These are phyloP conservation scores for Hipparchia semele DNA, from an alignment of 2,888 invertebrate species.

Conservation along the genomic window DNA sequence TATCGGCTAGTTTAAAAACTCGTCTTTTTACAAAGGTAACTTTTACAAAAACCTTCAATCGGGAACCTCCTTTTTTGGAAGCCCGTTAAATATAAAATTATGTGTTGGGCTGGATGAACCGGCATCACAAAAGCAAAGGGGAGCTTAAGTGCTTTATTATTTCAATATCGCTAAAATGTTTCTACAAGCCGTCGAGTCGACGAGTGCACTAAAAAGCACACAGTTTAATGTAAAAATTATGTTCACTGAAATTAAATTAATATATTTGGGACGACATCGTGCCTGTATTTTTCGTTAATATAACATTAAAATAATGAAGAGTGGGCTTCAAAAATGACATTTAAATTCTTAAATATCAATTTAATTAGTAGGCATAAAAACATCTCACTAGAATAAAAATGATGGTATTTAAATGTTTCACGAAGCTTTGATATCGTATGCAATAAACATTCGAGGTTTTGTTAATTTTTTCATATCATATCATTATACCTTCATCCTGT, in stretches of 20 bases:
- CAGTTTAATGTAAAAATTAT: conserved; percentile 9
- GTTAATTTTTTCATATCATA: too few relatives aligned
- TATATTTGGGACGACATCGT: not conserved
- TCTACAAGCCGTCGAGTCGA: not conserved
- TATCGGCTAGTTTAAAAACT: too few relatives aligned
- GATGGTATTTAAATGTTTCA: not conserved
- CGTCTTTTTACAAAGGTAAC: too few relatives aligned
- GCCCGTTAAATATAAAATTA: not conserved
- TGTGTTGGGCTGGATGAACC: not conserved
- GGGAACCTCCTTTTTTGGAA: too few relatives aligned
- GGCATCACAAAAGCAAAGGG: not conserved
- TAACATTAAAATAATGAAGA: not conserved
- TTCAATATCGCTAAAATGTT: conserved; percentile 12
- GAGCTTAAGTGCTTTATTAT: conserved; percentile 6
- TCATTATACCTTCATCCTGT: too few relatives aligned
- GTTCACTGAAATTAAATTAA: not conserved
- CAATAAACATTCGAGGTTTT: too few relatives aligned
- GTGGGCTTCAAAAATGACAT: not conserved
- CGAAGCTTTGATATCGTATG: too few relatives aligned
- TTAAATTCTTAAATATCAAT: not conserved
- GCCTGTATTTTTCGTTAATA: not conserved
- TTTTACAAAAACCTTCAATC: too few relatives aligned
- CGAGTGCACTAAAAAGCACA: not conserved
- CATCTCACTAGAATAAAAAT: not conserved
- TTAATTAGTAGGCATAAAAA: not conserved